Evolutionary conservation across 2,113 vertebrate species (phyloP).

Genomic region (Conger conger): DNA sequence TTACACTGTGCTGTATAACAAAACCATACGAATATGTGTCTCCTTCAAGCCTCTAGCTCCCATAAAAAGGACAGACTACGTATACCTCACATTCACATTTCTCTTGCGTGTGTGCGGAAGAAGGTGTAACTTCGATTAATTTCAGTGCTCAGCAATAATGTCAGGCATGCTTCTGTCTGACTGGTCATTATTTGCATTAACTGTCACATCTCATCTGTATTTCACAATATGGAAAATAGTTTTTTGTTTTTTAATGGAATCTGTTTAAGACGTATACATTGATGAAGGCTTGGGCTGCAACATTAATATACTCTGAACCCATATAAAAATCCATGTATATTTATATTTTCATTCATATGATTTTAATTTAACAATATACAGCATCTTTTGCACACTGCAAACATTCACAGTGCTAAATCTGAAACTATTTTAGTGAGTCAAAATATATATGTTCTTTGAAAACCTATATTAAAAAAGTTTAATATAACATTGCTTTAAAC

Average conservation of each 20-base stretch:
- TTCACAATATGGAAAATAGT: neutral
- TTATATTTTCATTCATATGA: no score
- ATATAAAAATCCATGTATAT: no score
- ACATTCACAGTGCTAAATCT: neutral
- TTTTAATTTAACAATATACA: neutral
- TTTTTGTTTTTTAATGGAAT: neutral
- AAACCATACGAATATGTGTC: neutral
- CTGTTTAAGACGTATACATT: no score
- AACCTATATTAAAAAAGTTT: neutral
- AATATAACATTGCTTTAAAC: neutral
- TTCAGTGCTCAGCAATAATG: neutral
- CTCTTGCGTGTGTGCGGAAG: neutral
- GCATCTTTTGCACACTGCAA: neutral
- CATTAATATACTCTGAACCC: no score
- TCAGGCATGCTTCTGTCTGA: neutral
- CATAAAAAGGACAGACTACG: neutral
- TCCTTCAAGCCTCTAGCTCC: neutral
- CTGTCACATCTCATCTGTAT: neutral
- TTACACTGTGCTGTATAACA: neutral
- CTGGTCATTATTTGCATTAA: neutral
- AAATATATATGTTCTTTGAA: neutral
- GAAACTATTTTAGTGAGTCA: neutral
- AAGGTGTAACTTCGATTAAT: neutral
- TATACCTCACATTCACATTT: neutral
- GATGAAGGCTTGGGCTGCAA: no score